A percentile compares a stretch with the other conserved stretches of the same genome.
Conservation (phyloP, 1,140 invertebrate genomes). For the Hetaerina americana region DNA sequence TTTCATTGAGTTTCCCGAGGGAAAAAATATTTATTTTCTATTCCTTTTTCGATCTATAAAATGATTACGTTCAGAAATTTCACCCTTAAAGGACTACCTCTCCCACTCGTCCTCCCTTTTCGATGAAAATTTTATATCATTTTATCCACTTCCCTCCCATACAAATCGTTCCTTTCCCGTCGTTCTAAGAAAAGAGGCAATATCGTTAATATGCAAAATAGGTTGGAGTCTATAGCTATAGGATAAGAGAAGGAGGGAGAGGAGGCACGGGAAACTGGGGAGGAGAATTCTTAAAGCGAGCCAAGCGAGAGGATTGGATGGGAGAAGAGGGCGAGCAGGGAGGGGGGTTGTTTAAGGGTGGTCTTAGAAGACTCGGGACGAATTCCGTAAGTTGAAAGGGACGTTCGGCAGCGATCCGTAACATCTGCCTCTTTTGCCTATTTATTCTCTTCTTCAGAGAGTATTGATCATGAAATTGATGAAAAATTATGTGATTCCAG, state of each 20-base stretch:
- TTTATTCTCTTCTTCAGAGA: too few relatives aligned
- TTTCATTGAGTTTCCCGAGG: too few relatives aligned
- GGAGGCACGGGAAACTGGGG: background rate
- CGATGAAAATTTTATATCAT: background rate
- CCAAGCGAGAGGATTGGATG: background rate
- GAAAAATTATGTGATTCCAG: too few relatives aligned
- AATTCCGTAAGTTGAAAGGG: too few relatives aligned
- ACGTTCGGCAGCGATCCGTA: too few relatives aligned
- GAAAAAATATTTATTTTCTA: too few relatives aligned
- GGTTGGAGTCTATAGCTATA: background rate
- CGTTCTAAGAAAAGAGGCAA: background rate
- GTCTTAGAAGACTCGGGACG: too few relatives aligned
- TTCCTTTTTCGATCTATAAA: background rate
- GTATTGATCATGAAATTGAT: too few relatives aligned
- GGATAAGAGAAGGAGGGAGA: background rate
- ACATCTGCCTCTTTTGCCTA: too few relatives aligned
- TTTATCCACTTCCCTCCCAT: background rate
- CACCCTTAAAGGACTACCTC: background rate
- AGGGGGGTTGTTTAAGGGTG: too few relatives aligned
- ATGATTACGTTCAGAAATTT: background rate
- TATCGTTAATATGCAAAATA: conserved; percentile 1
- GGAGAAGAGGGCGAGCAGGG: background rate
- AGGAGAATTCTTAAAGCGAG: background rate
- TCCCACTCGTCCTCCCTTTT: too few relatives aligned
- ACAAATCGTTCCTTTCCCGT: background rate